Evolutionary conservation across 2,797 vertebrate species (phyloP), one percentile per base, ranked within the genome.

Genomic region (Knipowitschia caucasica): DNA sequence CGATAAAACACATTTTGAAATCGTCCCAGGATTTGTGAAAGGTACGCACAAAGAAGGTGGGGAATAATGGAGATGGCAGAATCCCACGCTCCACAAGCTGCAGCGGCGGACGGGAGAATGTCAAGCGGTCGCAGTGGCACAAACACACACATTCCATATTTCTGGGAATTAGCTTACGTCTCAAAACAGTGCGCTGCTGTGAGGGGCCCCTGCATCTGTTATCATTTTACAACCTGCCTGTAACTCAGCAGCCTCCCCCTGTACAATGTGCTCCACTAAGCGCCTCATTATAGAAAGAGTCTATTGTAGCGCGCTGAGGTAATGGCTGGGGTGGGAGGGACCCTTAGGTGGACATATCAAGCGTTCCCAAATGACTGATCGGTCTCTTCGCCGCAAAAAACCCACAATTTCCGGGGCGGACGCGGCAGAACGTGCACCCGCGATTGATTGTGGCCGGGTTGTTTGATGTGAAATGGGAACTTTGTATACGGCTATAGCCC

Each of bases 141-240:
- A 9, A 27, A 34, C 24, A 69, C 52, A 50, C 51, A 53, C 29
- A 49, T 56, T 77, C 47, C 60, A 64, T 59, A 73, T 44, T 67
- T 24, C 44, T 33, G 40, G 56, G 43, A 77, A 69, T 71, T 60
- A 17, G 54, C 60, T 56, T 57, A 56, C 59, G 31, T 70, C 72
- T 80, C 49, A 71, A 71, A 77, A 73, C 38, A 65, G 39, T 35
- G 40, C 6, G 53, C 42, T 64, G 44, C 71, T 72, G 59, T 64
- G 74, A 59, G 68, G 80, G 68, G 67, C 65, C 29, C 39, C 21
- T 63, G 67, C 71, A 83, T 83, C 71, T 80, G 81, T 67, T 79
- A 81, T 80, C 62, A 77, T 82, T 87, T 87, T 83, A 82, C 77
- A 81, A 81, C 66, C 53, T 75, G 69, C 71, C 70, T 62, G 61